Evolutionary conservation across 2,113 vertebrate species (phyloP).

Genomic region (Nerophis lumbriciformis): DNA sequence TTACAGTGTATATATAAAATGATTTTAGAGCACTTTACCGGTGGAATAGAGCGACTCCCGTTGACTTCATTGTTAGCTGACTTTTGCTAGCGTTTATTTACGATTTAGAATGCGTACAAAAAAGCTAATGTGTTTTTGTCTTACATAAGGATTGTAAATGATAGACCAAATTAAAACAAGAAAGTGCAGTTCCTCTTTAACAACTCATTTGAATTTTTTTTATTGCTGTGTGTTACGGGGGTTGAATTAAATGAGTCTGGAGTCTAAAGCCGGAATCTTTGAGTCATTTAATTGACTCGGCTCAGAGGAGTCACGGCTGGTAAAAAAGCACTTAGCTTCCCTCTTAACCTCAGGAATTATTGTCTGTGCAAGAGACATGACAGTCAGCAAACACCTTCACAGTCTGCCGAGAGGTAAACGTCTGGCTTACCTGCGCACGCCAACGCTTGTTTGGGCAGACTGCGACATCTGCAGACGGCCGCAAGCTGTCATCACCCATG

Average conservation of each 20-base stretch:
- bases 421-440: slow-evolving; percentile 33
- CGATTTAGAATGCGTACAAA: too few species aligned
- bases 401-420: slow-evolving; percentile 20
- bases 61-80: too few species aligned
- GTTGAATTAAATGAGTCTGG: slow-evolving; percentile 25
- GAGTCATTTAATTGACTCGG: slow-evolving; percentile 31
- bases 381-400: slow-evolving; percentile 19
- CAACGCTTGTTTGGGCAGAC: slow-evolving; percentile 4
- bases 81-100: too few species aligned
- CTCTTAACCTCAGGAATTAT: slow-evolving; percentile 23
- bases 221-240: slow-evolving; percentile 2
- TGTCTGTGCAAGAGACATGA: slow-evolving; percentile 33
- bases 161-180: too few species aligned
- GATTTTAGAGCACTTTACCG: too few species aligned
- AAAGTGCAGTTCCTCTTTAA: neutral
- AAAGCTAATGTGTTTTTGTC: too few species aligned
- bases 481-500: slow-evolving; percentile 16
- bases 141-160: too few species aligned
- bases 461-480: slow-evolving; percentile 19
- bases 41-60: too few species aligned
- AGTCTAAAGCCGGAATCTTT: slow-evolving; percentile 35
- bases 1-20: too few species aligned
- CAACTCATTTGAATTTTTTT: neutral
- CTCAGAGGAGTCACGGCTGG: slow-evolving; percentile 32
- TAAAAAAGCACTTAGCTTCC: slow-evolving; percentile 29